Conservation (phyloP, 2,113 vertebrate genomes). For the Perccottus glenii region DNA sequence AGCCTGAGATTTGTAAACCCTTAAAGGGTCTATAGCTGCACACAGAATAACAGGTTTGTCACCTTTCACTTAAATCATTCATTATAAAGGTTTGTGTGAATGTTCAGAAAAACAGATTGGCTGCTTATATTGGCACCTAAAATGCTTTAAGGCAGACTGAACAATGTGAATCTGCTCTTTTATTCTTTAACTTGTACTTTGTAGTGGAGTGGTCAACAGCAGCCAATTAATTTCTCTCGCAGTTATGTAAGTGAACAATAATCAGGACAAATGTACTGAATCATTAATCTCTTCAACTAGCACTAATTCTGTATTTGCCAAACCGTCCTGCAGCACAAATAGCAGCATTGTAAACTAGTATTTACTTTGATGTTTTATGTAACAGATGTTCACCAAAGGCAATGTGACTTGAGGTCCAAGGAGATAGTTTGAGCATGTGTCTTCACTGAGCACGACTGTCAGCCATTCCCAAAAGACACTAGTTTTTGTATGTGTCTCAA, state of each 20-base stretch:
- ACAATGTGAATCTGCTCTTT: background rate
- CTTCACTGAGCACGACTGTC: background rate
- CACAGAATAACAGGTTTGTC: background rate
- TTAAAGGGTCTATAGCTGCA: background rate
- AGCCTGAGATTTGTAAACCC: background rate
- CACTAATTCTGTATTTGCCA: background rate
- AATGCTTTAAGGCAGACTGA: background rate
- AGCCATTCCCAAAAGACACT: background rate
- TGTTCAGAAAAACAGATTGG: background rate
- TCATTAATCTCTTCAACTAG: background rate
- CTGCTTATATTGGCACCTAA: background rate
- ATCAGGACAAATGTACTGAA: background rate
- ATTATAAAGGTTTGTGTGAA: background rate
- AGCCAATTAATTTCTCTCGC: background rate
- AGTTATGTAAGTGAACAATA: background rate
- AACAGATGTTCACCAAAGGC: background rate
- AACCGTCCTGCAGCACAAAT: background rate
- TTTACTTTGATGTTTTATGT: background rate
- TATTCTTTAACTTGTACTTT: background rate
- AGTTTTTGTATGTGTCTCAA: background rate
- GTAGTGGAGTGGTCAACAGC: background rate
- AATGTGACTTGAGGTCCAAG: background rate
- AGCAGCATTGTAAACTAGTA: background rate
- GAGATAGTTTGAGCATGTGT: background rate
- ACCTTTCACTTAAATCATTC: background rate